Evolutionary conservation across 2,888 invertebrate genomes (phyloP), one percentile per base, ranked within the genome.

Genomic region (Neocrepidodera transversa): DNA sequence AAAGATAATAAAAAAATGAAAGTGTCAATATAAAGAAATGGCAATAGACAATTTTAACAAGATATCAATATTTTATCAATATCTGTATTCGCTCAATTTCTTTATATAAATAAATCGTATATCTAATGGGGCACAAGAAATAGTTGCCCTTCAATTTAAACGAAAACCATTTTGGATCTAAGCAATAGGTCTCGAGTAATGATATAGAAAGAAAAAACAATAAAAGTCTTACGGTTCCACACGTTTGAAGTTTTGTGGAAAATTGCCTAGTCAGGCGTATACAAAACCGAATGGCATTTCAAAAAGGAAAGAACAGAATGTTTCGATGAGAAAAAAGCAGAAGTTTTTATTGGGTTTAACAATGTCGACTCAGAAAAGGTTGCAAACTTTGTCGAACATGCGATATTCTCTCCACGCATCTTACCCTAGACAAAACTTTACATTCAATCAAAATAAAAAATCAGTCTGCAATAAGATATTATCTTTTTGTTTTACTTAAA

Each of bases 191-290:
- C 28, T 17, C n/a, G n/a, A 47, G 5, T 32, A 32, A 30, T 47
- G 32, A 47, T 32, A 45, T 5, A 45, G n/a, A 14, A 45, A 16
- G 18, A 16, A 48, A 30, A 30, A 32, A 18, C 48, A 48, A 48
- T 30, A 18, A 48, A 48, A 32, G 30, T 3, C 32, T 17, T 17
- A 16, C n/a, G 48, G 5, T 5, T 48, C n/a, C 11, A 17, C 20
- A 51, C 40, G 38, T 51, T 40, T 26, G n/a, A 40, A 40, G 28
- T 50, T 50, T 50, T 38, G n/a, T n/a, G 50, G 26, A 50, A 50
- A 40, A 38, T 50, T 28, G 36, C 47, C 32, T 6, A 32, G n/a
- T 47, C 47, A n/a, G 16, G 32, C 47, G 16, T 17, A 47, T 38
- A 47, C 47, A 47, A 18, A 48, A 35, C 28, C 32, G 17, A 48